A percentile compares a stretch with the other conserved stretches of the same genome.
These are phyloP conservation scores for Parasteatoda tepidariorum DNA, from an alignment of 1,140 invertebrate genomes.

Conservation along the genomic window DNA sequence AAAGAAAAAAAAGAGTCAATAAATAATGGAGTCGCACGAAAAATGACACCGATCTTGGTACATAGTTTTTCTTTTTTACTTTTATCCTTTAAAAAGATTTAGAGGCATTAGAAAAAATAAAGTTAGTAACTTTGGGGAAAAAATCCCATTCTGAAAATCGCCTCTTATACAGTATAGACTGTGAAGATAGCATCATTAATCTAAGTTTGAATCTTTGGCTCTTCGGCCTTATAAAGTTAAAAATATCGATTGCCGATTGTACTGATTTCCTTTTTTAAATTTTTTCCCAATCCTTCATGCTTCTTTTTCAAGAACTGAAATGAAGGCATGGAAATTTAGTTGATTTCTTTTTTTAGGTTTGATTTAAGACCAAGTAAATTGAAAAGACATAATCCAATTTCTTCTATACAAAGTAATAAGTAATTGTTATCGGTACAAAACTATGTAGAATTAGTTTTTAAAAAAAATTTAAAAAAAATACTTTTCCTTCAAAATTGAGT, in stretches of 20 bases:
- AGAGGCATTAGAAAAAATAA: background rate
- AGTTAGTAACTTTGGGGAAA: background rate
- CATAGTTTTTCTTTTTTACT: background rate
- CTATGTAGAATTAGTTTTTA: no score
- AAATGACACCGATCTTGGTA: background rate
- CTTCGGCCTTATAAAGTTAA: background rate
- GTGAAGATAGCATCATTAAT: slow-evolving; percentile 1
- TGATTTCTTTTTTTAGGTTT: no score
- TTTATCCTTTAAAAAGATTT: background rate
- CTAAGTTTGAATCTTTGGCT: slow-evolving; percentile 6
- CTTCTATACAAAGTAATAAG: no score
- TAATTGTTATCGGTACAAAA: no score
- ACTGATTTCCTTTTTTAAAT: background rate
- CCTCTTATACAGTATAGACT: background rate
- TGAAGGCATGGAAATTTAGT: no score
- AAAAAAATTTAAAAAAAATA: no score
- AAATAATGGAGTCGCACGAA: background rate
- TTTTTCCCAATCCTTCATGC: background rate
- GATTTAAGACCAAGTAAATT: no score
- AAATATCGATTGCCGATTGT: slow-evolving; percentile 7
- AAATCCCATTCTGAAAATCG: slow-evolving; percentile 10
- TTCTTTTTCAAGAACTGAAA: no score
- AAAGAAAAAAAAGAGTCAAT: background rate
- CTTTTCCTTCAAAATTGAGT: no score
- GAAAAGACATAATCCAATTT: no score